phyloP scores from a whole-genome alignment of 2,113 vertebrate genomes.

The Elaphurus davidianus region DNA sequence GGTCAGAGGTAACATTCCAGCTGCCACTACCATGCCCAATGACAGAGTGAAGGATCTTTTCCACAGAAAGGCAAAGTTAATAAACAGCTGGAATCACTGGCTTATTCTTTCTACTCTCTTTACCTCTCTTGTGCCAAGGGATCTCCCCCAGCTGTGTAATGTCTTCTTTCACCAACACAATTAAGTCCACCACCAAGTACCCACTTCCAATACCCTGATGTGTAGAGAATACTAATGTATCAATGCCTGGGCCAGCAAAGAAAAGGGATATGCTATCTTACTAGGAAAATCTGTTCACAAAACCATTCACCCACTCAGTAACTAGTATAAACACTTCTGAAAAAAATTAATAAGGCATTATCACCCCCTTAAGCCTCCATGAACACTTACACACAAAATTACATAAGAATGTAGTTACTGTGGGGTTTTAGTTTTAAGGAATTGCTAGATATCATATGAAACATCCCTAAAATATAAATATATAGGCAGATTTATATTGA shows the following conservation, averaged over 20 bases:
- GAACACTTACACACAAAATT: not conserved
- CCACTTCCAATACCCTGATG: not conserved
- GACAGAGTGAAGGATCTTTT: constrained; percentile 41
- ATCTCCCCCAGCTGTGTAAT: not conserved
- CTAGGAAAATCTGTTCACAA: not conserved
- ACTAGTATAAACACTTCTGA: not conserved
- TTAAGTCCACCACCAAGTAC: not conserved
- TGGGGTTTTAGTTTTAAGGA: not conserved
- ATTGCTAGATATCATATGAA: not conserved
- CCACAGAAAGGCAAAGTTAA: constrained; percentile 49
- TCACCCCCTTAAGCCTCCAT: not conserved
- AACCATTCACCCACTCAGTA: not conserved
- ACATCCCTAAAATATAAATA: not conserved
- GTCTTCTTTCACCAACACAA: constrained; percentile 30
- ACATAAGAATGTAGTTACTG: not conserved
- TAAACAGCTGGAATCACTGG: constrained; percentile 17
- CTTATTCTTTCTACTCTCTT: not conserved
- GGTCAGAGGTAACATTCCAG: constrained; percentile 41
- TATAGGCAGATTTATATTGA: not conserved
- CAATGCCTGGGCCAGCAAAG: not conserved
- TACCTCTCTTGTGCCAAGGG: not conserved
- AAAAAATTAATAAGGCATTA: not conserved
- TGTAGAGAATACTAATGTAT: not conserved
- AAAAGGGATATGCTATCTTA: not conserved
- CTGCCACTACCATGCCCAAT: constrained; percentile 36